phyloP scores from a whole-genome alignment of 2,797 vertebrate species.

The Pantherophis alleghaniensis region DNA sequence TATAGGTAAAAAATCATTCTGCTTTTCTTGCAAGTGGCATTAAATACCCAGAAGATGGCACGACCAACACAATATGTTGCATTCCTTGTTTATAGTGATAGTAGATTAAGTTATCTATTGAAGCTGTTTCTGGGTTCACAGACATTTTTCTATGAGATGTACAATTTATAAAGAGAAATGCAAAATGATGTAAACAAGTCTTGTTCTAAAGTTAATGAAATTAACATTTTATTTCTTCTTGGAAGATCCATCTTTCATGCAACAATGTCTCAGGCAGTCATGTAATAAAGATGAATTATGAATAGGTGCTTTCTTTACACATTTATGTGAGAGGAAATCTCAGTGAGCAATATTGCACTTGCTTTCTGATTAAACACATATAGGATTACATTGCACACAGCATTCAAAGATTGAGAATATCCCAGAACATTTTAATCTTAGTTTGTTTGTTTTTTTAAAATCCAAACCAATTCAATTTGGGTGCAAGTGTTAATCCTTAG shows the following conservation, averaged over 20 bases:
- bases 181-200: neutral
- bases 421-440: conserved; percentile 12
- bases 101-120: neutral
- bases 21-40: neutral
- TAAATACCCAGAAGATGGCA: neutral
- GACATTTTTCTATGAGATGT: neutral
- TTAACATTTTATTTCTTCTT: conserved; percentile 21
- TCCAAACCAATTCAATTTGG: conserved; percentile 46
- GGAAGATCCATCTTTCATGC: neutral
- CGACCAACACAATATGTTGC: neutral
- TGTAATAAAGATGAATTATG: neutral
- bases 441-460: conserved; percentile 11
- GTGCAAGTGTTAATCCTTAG: conserved; percentile 37
- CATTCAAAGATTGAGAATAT: conserved; percentile 10
- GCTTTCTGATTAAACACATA: neutral
- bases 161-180: neutral
- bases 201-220: neutral
- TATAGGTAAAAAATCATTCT: neutral
- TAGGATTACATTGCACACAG: neutral
- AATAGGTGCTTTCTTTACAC: neutral
- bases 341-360: neutral
- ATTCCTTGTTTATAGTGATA: neutral
- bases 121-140: neutral
- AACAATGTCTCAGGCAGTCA: neutral
- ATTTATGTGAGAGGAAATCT: neutral